phyloP scores from a whole-genome alignment of 1,140 invertebrate species.

The Drosophila ercepeae region DNA sequence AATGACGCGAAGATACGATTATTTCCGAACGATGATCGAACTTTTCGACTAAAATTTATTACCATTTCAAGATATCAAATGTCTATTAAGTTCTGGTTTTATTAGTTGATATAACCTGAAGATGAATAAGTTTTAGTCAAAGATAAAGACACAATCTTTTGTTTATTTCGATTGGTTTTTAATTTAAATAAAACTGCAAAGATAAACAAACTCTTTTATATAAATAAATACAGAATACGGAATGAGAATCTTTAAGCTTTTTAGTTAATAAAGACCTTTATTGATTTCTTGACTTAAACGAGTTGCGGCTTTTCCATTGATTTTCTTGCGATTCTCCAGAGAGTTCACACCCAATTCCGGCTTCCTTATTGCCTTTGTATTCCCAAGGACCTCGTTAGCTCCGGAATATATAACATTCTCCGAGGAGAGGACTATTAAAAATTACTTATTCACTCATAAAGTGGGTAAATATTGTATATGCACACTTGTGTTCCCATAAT shows the following conservation, averaged over 20 bases:
- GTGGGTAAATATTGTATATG: neutral
- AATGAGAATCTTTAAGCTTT: neutral
- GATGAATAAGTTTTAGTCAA: neutral
- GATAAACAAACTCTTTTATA: neutral
- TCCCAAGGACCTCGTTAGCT: neutral
- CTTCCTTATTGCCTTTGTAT: neutral
- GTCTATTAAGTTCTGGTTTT: constrained; percentile 18
- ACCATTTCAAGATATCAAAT: constrained; percentile 21
- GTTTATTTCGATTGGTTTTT: neutral
- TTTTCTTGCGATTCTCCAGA: neutral
- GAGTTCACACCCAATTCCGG: constrained; percentile 1
- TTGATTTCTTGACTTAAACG: neutral
- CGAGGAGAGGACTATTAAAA: neutral
- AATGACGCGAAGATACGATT: constrained; percentile 29
- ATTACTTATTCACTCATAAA: neutral
- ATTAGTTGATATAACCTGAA: neutral
- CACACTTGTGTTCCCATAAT: neutral
- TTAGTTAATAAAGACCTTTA: neutral
- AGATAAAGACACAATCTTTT: constrained; percentile 5
- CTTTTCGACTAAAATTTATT: constrained; percentile 28
- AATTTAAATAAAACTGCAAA: neutral
- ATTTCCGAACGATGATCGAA: constrained; percentile 1
- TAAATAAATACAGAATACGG: neutral
- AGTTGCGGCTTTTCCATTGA: neutral
- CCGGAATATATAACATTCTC: neutral